Evolutionary conservation across 2,113 vertebrate species (phyloP).

Genomic region (Apodemus sylvaticus): DNA sequence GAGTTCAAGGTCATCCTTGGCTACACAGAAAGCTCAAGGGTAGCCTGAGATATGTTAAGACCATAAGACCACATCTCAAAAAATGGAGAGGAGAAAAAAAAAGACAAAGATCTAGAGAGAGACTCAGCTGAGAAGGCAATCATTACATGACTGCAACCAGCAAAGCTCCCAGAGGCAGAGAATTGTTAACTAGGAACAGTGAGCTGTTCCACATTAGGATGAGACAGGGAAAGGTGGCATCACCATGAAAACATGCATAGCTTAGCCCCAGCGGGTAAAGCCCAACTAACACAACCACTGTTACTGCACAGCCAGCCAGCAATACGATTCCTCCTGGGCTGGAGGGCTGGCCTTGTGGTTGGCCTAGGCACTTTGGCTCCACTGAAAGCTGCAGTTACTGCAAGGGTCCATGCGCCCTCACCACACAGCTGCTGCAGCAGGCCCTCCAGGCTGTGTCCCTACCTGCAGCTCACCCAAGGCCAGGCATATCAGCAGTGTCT

Average conservation of each 20-base stretch:
- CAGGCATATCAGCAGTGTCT: background rate
- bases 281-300: background rate
- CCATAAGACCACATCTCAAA: background rate
- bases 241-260: slow-evolving; percentile 1
- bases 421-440: background rate
- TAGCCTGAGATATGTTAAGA: background rate
- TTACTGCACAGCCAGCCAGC: background rate
- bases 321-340: background rate
- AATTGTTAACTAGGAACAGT: background rate
- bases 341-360: background rate
- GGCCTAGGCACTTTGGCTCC: background rate
- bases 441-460: background rate
- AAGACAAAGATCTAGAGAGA: background rate
- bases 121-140: background rate
- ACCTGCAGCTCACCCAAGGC: background rate
- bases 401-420: background rate
- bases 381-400: background rate
- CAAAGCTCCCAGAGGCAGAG: background rate
- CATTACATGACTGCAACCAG: background rate
- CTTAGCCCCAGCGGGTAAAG: background rate
- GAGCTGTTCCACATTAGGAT: background rate
- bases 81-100: background rate
- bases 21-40: background rate
- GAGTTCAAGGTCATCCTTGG: background rate
- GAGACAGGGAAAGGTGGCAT: background rate